A percentile compares a stretch with the other conserved stretches of the same genome.
Conservation (phyloP, 2,888 invertebrate genomes). For the Brachycybe producta region DNA sequence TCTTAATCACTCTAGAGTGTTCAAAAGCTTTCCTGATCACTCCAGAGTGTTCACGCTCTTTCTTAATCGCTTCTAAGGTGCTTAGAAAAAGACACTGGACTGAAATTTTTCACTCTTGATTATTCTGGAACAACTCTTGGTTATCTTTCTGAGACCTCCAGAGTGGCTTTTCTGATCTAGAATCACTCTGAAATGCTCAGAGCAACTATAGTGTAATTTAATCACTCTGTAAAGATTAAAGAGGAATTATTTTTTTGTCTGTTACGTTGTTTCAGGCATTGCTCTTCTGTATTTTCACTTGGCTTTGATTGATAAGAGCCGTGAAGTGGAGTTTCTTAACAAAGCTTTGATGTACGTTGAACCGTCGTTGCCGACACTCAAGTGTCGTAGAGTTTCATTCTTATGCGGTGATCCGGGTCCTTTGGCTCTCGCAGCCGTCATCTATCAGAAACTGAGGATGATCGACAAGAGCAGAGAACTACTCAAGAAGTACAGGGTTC, state of each 20-base stretch:
- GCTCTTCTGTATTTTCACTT: constrained; percentile 49
- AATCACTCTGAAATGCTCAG: too few species aligned
- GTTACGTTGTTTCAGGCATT: constrained; percentile 37
- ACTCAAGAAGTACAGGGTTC: constrained; percentile 10
- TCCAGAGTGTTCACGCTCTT: too few species aligned
- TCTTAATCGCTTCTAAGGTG: too few species aligned
- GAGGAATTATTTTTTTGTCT: neutral
- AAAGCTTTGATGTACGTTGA: constrained; percentile 31
- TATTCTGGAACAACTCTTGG: too few species aligned
- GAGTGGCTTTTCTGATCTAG: too few species aligned
- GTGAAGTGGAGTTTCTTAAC: constrained; percentile 34
- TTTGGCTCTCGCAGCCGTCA: constrained; percentile 46
- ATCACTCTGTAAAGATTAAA: too few species aligned
- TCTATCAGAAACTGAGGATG: constrained; percentile 44
- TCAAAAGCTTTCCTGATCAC: too few species aligned
- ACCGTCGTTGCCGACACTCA: constrained; percentile 34
- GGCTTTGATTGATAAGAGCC: constrained; percentile 24
- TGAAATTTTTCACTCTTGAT: too few species aligned
- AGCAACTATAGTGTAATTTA: too few species aligned
- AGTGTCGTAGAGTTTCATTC: constrained; percentile 46
- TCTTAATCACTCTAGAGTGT: too few species aligned
- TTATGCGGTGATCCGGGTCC: constrained; percentile 56
- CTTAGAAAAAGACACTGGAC: too few species aligned
- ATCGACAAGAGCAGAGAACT: constrained; percentile 39
- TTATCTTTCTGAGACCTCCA: too few species aligned